Conservation (phyloP, 2,113 vertebrate genomes). For the Pomatostomus ruficeps region DNA sequence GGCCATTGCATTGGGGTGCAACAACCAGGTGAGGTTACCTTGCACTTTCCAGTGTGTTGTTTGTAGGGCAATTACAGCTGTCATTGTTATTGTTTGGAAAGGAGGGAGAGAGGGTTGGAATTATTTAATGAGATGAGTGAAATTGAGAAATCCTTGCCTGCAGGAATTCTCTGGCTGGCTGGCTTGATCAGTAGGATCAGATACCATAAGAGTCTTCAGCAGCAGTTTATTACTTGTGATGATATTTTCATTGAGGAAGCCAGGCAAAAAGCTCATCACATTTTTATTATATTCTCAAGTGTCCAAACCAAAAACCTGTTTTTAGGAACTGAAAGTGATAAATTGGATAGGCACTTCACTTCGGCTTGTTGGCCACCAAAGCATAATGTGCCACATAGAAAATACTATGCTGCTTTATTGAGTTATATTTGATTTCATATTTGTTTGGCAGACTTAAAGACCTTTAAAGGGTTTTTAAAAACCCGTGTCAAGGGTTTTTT, state of each 20-base stretch:
- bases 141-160: not conserved
- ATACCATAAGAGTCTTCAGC: not conserved
- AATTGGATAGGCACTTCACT: not conserved
- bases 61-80: not conserved
- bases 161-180: not conserved
- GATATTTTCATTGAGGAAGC: not conserved
- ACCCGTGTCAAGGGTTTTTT: not conserved
- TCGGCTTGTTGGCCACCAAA: not conserved
- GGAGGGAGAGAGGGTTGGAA: not conserved
- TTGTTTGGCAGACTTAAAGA: not conserved
- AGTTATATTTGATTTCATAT: not conserved
- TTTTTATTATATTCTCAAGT: not conserved
- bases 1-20: not conserved
- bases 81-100: not conserved
- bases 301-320: not conserved
- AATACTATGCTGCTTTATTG: not conserved
- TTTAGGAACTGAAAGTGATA: not conserved
- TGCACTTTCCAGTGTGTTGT: not conserved
- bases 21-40: not conserved
- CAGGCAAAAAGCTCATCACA: not conserved
- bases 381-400: not conserved
- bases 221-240: conserved; percentile 4
- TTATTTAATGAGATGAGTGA: not conserved
- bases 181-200: not conserved
- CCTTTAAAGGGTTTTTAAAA: not conserved